Evolutionary conservation across 1,140 invertebrate genomes (phyloP), one percentile per base, ranked within the genome.

Genomic region (Lasioglossum albipes): DNA sequence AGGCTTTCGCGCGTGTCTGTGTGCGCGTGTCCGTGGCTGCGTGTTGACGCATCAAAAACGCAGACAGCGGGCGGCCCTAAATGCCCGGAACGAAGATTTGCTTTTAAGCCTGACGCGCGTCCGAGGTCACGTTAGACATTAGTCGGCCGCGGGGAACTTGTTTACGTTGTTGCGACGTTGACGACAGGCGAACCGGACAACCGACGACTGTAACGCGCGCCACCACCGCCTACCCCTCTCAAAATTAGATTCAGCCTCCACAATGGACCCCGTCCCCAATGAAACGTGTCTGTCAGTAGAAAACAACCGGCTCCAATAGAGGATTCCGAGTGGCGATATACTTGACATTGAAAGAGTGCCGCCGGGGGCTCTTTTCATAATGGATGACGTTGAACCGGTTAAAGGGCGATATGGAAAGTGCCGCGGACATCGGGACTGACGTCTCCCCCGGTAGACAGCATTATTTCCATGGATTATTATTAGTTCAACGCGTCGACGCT

Each of bases 41-140:
- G 67, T 31, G 73, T 41, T 10, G 49, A 22, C 73, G 62, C 22
- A 52, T 75, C 31, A 75, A 65, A 74, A 75, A 75, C 62, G 61
- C 10, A 36, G 65, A 76, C 54, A 68, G 49, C 31, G 62, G 16
- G 65, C 27, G 57, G 66, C 13, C 45, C 45, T 67, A 71, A 71
- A 67, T 70, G 68, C 22, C 52, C 18, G 71, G 54, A 75, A 79
- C 83, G 70, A 85, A 84, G 84, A 84, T 85, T 85, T 84, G 77
- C 84, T 71, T 77, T 84, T 73, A 31, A 71, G 83, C 80, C 73
- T 66, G 72, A 67, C 27, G 62, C 36, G 64, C 20, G 69, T 62
- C 45, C 27, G 57, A 10, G 52, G 54, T 69, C 82, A 54, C 59
- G 64, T 85, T 84, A 85, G 78, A 84, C 57, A 76, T 84, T 81